Percentiles rank a stretch among this genome's conserved stretches.
Conservation (phyloP, 2,113 vertebrate genomes). For the Nerophis ophidion region DNA sequence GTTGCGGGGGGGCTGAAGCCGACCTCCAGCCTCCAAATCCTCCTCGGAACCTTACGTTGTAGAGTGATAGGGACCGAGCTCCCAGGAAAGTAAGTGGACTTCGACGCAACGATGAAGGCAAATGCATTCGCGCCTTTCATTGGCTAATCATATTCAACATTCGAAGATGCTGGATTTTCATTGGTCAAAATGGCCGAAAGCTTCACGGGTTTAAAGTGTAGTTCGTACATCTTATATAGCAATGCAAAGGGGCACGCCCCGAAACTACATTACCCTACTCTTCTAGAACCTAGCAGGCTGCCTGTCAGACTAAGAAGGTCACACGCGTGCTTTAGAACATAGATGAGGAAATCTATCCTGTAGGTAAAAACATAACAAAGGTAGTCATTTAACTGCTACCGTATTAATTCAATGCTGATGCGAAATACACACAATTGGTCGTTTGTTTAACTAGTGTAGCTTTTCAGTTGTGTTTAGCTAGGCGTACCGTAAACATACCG, state of each 20-base stretch:
- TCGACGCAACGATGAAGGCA: constrained; percentile 41
- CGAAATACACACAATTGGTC: background rate
- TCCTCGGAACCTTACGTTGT: constrained; percentile 33
- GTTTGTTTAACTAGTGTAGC: background rate
- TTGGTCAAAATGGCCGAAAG: constrained; percentile 48
- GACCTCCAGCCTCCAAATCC: constrained; percentile 43
- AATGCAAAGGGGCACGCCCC: accelerated
- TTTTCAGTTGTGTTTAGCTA: background rate
- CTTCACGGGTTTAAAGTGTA: constrained; percentile 47
- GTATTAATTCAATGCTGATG: background rate
- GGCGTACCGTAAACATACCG: constrained; percentile 1
- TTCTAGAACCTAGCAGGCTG: background rate
- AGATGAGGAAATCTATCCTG: background rate
- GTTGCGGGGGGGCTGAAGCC: constrained; percentile 9
- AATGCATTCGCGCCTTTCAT: constrained; percentile 51
- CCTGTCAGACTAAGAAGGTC: constrained; percentile 52
- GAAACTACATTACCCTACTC: constrained; percentile 60
- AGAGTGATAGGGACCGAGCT: constrained; percentile 44
- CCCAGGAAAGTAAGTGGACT: constrained; percentile 59
- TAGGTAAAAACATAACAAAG: background rate
- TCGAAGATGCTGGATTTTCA: constrained; percentile 30
- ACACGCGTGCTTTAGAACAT: constrained; percentile 45
- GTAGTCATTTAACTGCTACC: background rate
- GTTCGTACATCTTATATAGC: constrained; percentile 27
- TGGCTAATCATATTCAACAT: constrained; percentile 29